Evolutionary conservation across 2,797 vertebrate genomes (phyloP).

Genomic region (Columba guinea): DNA sequence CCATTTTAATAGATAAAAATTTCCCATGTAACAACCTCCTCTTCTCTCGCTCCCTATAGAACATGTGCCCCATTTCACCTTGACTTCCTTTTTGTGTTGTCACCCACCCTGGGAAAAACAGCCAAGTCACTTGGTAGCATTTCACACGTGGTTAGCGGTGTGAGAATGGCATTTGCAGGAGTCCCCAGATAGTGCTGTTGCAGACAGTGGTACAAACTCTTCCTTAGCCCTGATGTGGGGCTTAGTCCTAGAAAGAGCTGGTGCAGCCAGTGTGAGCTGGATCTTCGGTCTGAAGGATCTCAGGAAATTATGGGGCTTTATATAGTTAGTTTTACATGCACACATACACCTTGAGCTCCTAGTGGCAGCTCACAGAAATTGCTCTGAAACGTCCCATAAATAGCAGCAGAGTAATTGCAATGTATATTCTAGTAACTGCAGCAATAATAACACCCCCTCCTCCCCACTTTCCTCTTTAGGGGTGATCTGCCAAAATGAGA

Average conservation of each 20-base stretch:
- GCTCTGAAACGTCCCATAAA: constrained; percentile 41
- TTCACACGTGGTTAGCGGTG: neutral
- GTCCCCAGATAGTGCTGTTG: neutral
- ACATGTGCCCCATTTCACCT: neutral
- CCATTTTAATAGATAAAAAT: neutral
- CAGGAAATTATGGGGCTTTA: neutral
- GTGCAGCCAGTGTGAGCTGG: neutral
- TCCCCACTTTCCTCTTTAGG: constrained; percentile 69
- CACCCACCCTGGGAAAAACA: neutral
- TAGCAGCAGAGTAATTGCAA: constrained; percentile 63
- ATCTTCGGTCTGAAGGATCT: neutral
- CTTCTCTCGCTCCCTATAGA: neutral
- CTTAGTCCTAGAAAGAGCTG: neutral
- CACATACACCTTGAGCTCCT: neutral
- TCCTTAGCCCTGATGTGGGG: too few relatives aligned
- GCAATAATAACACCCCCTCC: constrained; percentile 60
- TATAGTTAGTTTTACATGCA: neutral
- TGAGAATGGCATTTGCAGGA: neutral
- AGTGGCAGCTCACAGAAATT: neutral
- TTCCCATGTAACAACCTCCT: neutral
- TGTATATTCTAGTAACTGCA: constrained; percentile 74
- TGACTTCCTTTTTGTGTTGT: accelerated
- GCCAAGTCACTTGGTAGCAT: neutral
- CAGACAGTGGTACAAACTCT: neutral
- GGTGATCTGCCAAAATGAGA: constrained; percentile 78